Base-by-base conservation (phyloP, 2,797 vertebrate genomes). In the Eulemur mongoz region DNA sequence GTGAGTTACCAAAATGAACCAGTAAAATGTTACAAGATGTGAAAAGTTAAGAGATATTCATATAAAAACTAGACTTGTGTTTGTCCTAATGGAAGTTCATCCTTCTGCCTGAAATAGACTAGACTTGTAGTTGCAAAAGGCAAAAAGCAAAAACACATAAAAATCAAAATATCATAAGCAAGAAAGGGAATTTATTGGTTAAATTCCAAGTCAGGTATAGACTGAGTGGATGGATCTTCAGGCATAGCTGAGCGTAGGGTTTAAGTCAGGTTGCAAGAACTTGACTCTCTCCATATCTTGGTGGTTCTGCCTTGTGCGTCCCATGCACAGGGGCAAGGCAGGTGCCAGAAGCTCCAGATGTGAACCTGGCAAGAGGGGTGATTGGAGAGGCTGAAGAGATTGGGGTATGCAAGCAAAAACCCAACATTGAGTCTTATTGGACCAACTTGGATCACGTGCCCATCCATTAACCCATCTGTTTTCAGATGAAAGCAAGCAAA, bases 1-100 rank as follows among this genome's bases (percentile, higher is more conserved):
- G 99, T 99, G 96, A 98, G 98, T 98, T 90, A 89, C 96, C 14
- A 63, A 65, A 86, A 92, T 40, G 7, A 94, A 78, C n/a, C 40
- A 25, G 32, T 7, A 50, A 87, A 75, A 50, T 54, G 8, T 82
- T 63, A 69, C 4, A 84, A 18, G 3, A 38, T 57, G 3, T 18
- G 40, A 81, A 79, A 91, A 95, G 32, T 78, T 91, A 94, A 94
- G 59, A 79, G 32, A 86, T 18, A 40, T 2, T 72, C 76, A 48
- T 30, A 48, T 92, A 38, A 45, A 93, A 93, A 75, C 40, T 59
- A 65, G 18, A 40, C 57, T 78, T 89, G 23, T 65, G 1, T 89
- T 92, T 80, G 85, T 78, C 30, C 43, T 78, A 82, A n/a, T 79
- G 35, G 48, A 45, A 59, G 9, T 9, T 85, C 59, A 85, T 79